These are phyloP conservation scores for Platorchestia sp. DNA, from an alignment of 1,140 invertebrate species.

Conservation along the genomic window DNA sequence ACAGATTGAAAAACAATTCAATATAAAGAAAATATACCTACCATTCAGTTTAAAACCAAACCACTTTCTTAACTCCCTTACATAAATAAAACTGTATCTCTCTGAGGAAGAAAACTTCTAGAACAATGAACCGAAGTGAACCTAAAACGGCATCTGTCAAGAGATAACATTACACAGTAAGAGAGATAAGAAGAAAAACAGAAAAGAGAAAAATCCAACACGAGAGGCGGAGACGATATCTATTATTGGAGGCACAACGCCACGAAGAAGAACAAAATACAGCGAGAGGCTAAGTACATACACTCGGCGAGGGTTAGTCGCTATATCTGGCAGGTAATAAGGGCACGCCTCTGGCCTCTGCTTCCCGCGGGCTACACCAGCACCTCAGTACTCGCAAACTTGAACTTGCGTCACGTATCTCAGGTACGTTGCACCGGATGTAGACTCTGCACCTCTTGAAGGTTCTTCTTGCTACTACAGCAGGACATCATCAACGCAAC, in stretches of 20 bases:
- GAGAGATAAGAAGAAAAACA: not conserved
- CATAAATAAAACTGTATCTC: too few species aligned
- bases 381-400: not conserved
- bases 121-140: not conserved
- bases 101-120: not conserved
- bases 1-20: too few species aligned
- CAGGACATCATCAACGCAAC: not conserved
- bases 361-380: not conserved
- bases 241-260: not conserved
- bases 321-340: not conserved
- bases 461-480: not conserved
- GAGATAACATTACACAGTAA: not conserved
- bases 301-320: not conserved
- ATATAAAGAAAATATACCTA: too few species aligned
- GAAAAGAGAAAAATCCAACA: not conserved
- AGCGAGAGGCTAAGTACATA: not conserved
- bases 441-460: not conserved
- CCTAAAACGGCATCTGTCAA: not conserved
- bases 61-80: too few species aligned
- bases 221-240: not conserved
- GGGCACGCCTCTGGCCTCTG: not conserved
- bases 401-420: not conserved
- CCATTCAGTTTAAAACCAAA: too few species aligned
- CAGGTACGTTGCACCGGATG: not conserved
- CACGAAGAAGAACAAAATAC: not conserved